phyloP scores from a whole-genome alignment of 2,113 vertebrate species.

The Nematolebias whitei region DNA sequence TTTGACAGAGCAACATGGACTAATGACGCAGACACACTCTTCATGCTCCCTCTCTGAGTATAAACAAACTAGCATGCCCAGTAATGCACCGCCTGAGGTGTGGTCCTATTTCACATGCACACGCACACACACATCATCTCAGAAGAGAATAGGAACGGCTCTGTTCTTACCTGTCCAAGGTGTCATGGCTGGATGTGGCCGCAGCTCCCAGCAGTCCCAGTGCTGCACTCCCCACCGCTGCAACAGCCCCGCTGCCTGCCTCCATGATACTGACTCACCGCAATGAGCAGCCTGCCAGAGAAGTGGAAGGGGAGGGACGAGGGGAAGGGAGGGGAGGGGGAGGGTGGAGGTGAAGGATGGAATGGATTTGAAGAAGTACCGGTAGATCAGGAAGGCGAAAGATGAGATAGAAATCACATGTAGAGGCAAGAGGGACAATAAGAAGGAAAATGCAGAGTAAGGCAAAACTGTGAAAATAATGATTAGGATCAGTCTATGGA shows the following conservation, averaged over 20 bases:
- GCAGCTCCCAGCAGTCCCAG: conserved; percentile 80
- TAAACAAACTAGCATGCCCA: conserved; percentile 64
- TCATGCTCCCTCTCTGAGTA: conserved; percentile 29
- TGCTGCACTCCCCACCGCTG: conserved; percentile 80
- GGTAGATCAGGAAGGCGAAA: conserved; percentile 62
- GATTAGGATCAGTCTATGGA: conserved; percentile 3
- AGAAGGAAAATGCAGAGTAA: conserved; percentile 1
- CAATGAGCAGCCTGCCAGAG: conserved; percentile 78
- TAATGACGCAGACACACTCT: conserved; percentile 23
- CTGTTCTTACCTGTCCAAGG: conserved; percentile 79
- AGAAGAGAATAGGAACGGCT: conserved; percentile 1
- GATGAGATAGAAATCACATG: conserved; percentile 58
- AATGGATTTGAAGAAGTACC: conserved; percentile 45
- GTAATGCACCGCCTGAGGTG: conserved; percentile 59
- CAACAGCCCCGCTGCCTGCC: conserved; percentile 82
- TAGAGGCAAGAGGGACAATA: conserved; percentile 31
- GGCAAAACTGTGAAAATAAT: conserved; percentile 7
- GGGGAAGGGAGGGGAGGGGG: conserved; percentile 4
- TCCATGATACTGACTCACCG: conserved; percentile 84
- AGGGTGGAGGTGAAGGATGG: conserved; percentile 3
- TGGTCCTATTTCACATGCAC: conserved; percentile 45
- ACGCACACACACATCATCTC: not conserved
- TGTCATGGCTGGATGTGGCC: conserved; percentile 80
- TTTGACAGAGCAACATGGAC: conserved; percentile 13
- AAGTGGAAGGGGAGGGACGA: conserved; percentile 22